Evolutionary conservation across 2,113 vertebrate genomes (phyloP), one percentile per base, ranked within the genome.

Genomic region (Ceyx cyanopectus): DNA sequence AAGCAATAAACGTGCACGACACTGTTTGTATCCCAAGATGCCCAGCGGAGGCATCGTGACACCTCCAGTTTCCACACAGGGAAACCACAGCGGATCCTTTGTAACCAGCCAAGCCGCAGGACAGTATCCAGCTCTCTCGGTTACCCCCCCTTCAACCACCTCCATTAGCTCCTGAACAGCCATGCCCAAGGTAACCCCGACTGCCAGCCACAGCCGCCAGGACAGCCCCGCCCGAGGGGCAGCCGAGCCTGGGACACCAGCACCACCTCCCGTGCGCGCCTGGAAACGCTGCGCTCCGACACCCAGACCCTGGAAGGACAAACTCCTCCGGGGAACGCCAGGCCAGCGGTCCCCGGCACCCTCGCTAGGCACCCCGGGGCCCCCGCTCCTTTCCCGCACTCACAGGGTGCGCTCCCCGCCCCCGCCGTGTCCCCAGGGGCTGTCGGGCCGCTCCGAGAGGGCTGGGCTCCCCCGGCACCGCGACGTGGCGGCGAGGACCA

Each of bases 1-100:
- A 34, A 18, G 8, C 1, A 67, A 22, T 2, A 63, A 10, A 11
- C 48, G 54, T 4, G 45, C 0, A 30, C 10, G 7, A 26, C 14
- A 3, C 3, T 2, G 3, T 1, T 29, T 7, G 20, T 8, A 37
- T 45, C 22, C 45, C 6, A 34, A 45, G 8, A 27, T 1, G 9
- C 24, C 14, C 30, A 29, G 18, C 14, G 1, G 11, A 15, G 9
- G 19, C 27, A 29, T 0, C 0, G 1, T 0, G 1, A 13, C 40
- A 65, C 11, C 60, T 46, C 23, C 15, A 14, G 4, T 1, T 60
- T 11, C 46, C 73, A 34, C 8, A 1, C 7, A 0, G 23, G 17
- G 13, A 45, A 72, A 51, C 15, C 15, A 4, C 12, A 30, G 6
- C 43, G 37, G 7, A 6, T 3, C 27, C n/a, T 18, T 2, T 45